Evolutionary conservation across 1,140 invertebrate genomes (phyloP).

Genomic region (Berghia stephanieae): DNA sequence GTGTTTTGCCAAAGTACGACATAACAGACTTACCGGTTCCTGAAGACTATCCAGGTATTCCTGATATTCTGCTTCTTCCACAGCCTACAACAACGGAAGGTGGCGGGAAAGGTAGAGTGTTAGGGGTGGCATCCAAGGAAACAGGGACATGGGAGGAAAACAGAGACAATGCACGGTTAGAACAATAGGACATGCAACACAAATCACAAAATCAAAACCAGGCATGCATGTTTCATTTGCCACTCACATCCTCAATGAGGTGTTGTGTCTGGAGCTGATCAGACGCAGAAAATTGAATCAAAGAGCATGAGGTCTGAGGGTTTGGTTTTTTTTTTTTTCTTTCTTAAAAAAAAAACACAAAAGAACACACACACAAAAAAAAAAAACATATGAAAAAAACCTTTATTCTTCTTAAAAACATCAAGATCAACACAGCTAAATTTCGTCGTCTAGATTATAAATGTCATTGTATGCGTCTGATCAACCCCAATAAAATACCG

Average conservation of each 20-base stretch:
- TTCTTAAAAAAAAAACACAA: background rate
- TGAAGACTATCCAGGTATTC: conserved; percentile 32
- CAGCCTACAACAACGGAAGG: too few relatives aligned
- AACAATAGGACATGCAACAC: conserved; percentile 33
- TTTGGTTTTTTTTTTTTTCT: too few relatives aligned
- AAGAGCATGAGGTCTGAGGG: too few relatives aligned
- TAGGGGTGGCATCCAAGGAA: too few relatives aligned
- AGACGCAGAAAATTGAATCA: background rate
- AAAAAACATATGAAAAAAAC: background rate
- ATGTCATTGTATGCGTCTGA: too few relatives aligned
- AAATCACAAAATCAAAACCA: too few relatives aligned
- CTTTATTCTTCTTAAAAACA: background rate
- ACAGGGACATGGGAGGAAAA: too few relatives aligned
- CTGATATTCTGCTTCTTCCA: conserved; percentile 40
- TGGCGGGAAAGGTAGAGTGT: too few relatives aligned
- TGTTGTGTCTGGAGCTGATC: background rate
- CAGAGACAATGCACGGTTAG: too few relatives aligned
- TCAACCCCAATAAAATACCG: too few relatives aligned
- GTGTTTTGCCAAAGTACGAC: background rate
- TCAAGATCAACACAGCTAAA: background rate
- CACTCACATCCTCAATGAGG: too few relatives aligned
- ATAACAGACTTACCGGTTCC: conserved; percentile 19
- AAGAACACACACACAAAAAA: background rate
- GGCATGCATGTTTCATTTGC: too few relatives aligned
- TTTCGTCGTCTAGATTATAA: background rate